Evolutionary conservation across 1,140 invertebrate species (phyloP), one percentile per base, ranked within the genome.

Genomic region (Spodoptera frugiperda): DNA sequence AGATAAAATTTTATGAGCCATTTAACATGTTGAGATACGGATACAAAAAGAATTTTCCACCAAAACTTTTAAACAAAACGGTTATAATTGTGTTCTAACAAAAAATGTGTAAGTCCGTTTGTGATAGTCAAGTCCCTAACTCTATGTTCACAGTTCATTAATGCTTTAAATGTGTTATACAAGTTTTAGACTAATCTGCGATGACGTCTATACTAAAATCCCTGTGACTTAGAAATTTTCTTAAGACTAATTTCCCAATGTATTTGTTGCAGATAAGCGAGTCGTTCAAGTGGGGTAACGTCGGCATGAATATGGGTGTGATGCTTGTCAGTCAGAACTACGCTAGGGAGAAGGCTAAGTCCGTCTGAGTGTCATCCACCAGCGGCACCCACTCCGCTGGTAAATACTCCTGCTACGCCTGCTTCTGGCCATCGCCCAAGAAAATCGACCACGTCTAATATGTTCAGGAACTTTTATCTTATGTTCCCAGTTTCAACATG

Each of bases 251-350:
- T 78, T 9, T 78, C 5, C n/a, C 14, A 71, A 80, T 83, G 71
- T 79, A 80, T 49, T 94, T 94, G 92, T 95, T 95, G 75, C 95
- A 96, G 95, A 95, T 95, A 86, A 96, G 95, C 89, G 96, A 96
- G 91, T 95, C 95, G 82, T 93, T 96, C 76, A 96, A 96, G 88
- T 96, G 95, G 95, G 95, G 95, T 82, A 96, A 95, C 91, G 94
- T 96, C 83, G 95, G 95, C 85, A 95, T 96, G 94, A 96, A 95
- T 87, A 95, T 95, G 89, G 95, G 95, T 82, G 95, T 96, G 78
- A 93, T 96, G 90, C 90, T 96, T 72, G 94, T 96, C 76, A 95
- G 94, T 84, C 95, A 95, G 78, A 88, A 79, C 80, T 83, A 91
- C 78, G 86, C 81, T n/a, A 86, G 93, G n/a, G 86, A 89, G 14